phyloP scores from a whole-genome alignment of 2,888 invertebrate species.

The Caenorhabditis angaria region DNA sequence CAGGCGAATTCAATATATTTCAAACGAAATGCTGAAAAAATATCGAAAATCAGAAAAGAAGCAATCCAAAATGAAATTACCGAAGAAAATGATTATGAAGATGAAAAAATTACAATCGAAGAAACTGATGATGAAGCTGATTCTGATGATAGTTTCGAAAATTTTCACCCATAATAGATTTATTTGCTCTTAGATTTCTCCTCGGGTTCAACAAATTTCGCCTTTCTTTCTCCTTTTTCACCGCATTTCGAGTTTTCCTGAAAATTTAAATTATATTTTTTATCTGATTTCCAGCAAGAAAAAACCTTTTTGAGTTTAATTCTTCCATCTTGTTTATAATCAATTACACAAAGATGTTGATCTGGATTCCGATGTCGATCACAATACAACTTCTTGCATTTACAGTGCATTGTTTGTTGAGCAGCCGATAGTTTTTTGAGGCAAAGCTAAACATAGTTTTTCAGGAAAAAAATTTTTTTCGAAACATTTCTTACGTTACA shows the following conservation, averaged over 20 bases:
- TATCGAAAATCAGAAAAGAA: neutral
- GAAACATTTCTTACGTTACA: slow-evolving; percentile 35
- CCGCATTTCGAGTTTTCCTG: slow-evolving; percentile 7
- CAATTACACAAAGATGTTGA: slow-evolving; percentile 53
- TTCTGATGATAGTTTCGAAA: slow-evolving; percentile 27
- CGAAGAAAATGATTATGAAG: slow-evolving; percentile 9
- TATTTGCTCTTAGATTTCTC: slow-evolving; percentile 4
- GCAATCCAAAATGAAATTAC: neutral
- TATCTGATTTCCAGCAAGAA: neutral
- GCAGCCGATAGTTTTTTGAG: slow-evolving; percentile 47
- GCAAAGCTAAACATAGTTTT: slow-evolving; percentile 34
- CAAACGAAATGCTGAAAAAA: neutral
- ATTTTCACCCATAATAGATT: slow-evolving; percentile 3
- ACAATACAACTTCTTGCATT: slow-evolving; percentile 52
- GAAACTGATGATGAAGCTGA: slow-evolving; percentile 33
- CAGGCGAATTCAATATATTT: slow-evolving; percentile 3
- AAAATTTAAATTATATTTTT: too few species aligned
- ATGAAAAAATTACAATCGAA: slow-evolving; percentile 33
- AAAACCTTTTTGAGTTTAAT: slow-evolving; percentile 47
- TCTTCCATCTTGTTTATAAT: slow-evolving; percentile 58
- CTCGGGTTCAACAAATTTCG: slow-evolving; percentile 12
- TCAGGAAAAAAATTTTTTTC: neutral
- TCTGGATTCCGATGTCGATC: slow-evolving; percentile 49
- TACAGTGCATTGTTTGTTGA: slow-evolving; percentile 54
- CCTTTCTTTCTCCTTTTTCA: slow-evolving; percentile 41